Evolutionary conservation across 2,888 invertebrate species (phyloP).

Genomic region (Lymantria monacha): DNA sequence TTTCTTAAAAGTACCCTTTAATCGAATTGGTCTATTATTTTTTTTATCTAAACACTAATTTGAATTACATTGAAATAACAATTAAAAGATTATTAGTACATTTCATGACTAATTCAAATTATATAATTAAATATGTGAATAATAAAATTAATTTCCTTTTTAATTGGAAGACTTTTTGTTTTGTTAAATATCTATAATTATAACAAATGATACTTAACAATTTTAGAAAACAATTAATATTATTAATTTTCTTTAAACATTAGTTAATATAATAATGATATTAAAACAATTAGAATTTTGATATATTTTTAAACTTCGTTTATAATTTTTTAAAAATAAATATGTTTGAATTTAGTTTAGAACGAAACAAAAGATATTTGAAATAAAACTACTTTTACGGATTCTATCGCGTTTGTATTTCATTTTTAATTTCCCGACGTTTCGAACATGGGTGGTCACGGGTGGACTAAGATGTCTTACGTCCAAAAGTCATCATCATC

Average conservation of each 20-base stretch:
- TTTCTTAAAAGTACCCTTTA: conserved; percentile 30
- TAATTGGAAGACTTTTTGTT: not conserved
- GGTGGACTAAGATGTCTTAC: too few species aligned
- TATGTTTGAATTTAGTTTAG: too few species aligned
- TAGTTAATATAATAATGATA: not conserved
- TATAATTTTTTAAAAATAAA: too few species aligned
- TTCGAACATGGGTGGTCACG: too few species aligned
- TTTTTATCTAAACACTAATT: conserved; percentile 21
- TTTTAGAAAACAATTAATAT: not conserved
- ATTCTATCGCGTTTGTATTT: too few species aligned
- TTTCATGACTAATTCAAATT: not conserved
- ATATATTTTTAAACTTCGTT: too few species aligned
- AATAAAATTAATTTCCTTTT: not conserved
- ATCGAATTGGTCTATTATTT: conserved; percentile 37
- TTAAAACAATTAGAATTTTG: not conserved
- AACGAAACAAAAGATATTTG: too few species aligned
- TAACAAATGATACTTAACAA: conserved; percentile 3
- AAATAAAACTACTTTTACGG: too few species aligned
- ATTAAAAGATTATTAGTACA: not conserved
- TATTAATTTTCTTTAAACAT: not conserved
- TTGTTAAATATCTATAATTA: not conserved
- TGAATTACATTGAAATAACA: conserved; percentile 15
- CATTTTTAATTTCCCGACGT: too few species aligned
- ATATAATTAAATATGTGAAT: not conserved
- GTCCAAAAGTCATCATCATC: too few species aligned